These are phyloP conservation scores for Seira musarum DNA, from an alignment of 2,888 invertebrate genomes.

Conservation along the genomic window DNA sequence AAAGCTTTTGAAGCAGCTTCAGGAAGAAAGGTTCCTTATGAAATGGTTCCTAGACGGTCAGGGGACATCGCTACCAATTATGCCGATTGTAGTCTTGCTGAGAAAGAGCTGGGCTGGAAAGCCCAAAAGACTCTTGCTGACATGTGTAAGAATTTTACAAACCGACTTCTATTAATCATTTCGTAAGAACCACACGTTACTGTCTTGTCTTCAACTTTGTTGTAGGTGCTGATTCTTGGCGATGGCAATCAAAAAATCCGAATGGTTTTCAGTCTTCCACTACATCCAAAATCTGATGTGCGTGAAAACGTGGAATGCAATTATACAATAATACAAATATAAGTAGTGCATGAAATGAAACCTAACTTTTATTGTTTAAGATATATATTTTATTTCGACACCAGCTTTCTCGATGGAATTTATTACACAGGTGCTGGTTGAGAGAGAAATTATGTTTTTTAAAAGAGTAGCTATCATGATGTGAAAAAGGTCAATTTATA, in stretches of 20 bases:
- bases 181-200: neutral
- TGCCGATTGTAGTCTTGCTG: slow-evolving; percentile 85
- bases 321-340: no score
- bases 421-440: no score
- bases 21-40: slow-evolving; percentile 81
- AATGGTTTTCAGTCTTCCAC: slow-evolving; percentile 76
- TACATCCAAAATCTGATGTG: slow-evolving; percentile 17
- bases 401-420: no score
- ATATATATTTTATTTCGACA: no score
- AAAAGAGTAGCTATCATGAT: no score
- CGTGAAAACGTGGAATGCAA: neutral
- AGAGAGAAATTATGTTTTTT: no score
- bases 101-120: slow-evolving; percentile 85
- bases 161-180: neutral
- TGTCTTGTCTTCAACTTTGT: slow-evolving; percentile 31
- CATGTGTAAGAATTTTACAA: slow-evolving; percentile 80
- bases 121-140: slow-evolving; percentile 83
- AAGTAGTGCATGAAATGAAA: no score
- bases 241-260: slow-evolving; percentile 89
- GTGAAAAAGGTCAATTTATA: no score
- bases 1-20: slow-evolving; percentile 85
- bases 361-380: no score
- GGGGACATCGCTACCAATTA: slow-evolving; percentile 90
- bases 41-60: slow-evolving; percentile 80
- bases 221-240: slow-evolving; percentile 83